phyloP scores from a whole-genome alignment of 2,797 vertebrate species.

The Nasua narica region DNA sequence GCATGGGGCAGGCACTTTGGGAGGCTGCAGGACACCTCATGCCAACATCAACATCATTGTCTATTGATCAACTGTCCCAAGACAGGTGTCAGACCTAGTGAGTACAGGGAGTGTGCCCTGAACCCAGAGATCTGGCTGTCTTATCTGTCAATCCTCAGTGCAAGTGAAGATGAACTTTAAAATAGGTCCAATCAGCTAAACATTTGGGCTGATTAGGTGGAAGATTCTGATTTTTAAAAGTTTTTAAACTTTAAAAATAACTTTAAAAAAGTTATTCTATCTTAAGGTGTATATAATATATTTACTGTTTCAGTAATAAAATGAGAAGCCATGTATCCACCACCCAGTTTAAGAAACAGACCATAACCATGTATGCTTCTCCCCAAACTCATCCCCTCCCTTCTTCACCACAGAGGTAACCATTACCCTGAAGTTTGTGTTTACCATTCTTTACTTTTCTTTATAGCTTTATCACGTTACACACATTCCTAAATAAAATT shows the following conservation, averaged over 20 bases:
- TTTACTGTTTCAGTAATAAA: neutral
- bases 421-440: neutral
- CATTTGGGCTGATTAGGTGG: neutral
- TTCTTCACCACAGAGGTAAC: neutral
- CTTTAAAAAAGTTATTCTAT: neutral
- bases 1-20: neutral
- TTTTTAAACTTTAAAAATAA: neutral
- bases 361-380: neutral
- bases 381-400: too few species aligned
- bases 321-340: neutral
- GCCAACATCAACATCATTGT: neutral
- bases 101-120: neutral
- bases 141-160: neutral
- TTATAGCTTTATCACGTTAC: neutral
- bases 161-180: neutral
- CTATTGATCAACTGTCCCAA: neutral
- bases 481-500: neutral
- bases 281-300: neutral
- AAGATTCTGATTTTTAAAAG: neutral
- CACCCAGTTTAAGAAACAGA: neutral
- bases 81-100: neutral
- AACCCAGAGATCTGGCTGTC: neutral
- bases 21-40: neutral
- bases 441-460: neutral
- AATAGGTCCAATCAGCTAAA: neutral